Evolutionary conservation across 2,888 invertebrate species (phyloP), one percentile per base, ranked within the genome.

Genomic region (Leptothorax acervorum): DNA sequence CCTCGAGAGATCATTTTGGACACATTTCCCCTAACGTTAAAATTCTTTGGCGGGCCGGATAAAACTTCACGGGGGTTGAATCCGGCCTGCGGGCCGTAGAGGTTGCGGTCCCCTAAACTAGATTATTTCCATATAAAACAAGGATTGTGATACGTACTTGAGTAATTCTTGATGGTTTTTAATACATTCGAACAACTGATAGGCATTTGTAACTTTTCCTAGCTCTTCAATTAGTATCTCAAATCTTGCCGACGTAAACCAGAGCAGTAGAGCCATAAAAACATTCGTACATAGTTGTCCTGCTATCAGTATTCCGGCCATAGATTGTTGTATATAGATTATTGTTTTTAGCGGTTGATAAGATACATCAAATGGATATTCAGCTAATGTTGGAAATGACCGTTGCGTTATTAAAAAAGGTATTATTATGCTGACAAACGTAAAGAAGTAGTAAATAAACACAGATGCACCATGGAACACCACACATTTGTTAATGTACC

Each of bases 231-330:
- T 62, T 42, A 93, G 66, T 5, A 92, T 86, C 53, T 93, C 91
- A 39, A 92, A 74, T 85, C 87, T 89, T 0, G 88, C 90, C 0
- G 91, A 82, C 5, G 87, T 65, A 53, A 90, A 93, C 91, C 92
- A 92, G 0, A 92, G 81, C 28, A 93, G 84, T 23, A 89, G 82
- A 3, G 90, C 90, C 23, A 92, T 86, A 74, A 87, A 89, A n/a
- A 87, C 81, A 74, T 93, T 92, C 0, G 90, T 88, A 6, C 51
- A 57, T 15, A 88, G 66, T 9, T 92, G 88, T 45, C 88, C 85
- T 0, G 91, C 48, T 39, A 87, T 88, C 12, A 86, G 70, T 78
- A 84, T 63, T 0, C 73, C 84, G 2, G 76, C 86, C 31, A 85
- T 31, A 60, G 71, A 78, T 73, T 88, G 88, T 51, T 88, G 88